Evolutionary conservation across 2,888 invertebrate species (phyloP), one percentile per base, ranked within the genome.

Genomic region (Alviniconcha strummeri): DNA sequence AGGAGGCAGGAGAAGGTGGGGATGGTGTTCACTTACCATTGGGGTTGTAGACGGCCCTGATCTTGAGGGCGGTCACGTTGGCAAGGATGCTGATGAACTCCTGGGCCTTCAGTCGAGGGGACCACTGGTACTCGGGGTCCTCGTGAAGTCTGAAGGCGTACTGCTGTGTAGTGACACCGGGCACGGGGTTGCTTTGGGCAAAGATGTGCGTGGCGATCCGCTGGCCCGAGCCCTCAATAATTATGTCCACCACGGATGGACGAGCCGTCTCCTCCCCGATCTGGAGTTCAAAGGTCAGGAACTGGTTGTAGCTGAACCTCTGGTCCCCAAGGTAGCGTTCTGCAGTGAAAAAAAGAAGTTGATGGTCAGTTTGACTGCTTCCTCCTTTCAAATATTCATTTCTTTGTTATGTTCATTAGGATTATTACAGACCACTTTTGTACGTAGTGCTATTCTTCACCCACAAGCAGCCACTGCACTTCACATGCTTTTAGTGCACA

Each of bases 41-140:
- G 82, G 95, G 95, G 3, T 96, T 96, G 94, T 98, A 99, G 0
- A 98, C 98, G 56, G 97, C 99, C 84, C 98, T 96, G 84, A 99
- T 98, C 94, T 97, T 98, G 76, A 99, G 96, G 0, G 98, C 96
- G 0, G 98, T 99, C 83, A 99, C 92, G 93, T 99, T 98, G 80
- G 98, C 96, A 8, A 99, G 95, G 67, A 99, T 96, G 0, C 97
- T 97, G 94, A 99, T 97, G 93, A 98, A 99, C 80, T 97, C 97
- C 82, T 97, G 95, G 4, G 98, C 96, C 8, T 97, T 96, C 9
- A 99, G 95, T 15, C 96, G 96, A 0, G 99, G 99, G 84, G 97
- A 96, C 99, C 99, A 99, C 13, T 97, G 97, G 91, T 97, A 98
- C 85, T 96, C 96, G 0, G 96, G 95, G 93, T 98, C 96, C 92